Percentiles rank a stretch among this genome's conserved stretches.
These are phyloP conservation scores for Danio aesculapii DNA, from an alignment of 2,797 vertebrate species.

Conservation along the genomic window DNA sequence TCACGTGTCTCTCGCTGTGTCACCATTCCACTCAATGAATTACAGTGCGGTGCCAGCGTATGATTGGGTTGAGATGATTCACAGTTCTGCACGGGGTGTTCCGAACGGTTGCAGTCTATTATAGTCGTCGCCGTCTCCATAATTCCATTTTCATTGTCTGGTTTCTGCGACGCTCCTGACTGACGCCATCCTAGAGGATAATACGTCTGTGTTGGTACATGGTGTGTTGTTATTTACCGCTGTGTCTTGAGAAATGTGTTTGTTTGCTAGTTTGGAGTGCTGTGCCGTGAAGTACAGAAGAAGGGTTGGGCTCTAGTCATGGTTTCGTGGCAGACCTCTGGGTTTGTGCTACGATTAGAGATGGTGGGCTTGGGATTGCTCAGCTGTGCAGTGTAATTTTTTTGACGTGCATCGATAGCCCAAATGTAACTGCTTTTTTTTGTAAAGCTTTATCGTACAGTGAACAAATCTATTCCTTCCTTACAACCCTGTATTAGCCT, in stretches of 20 bases:
- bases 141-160: slow-evolving; percentile 72
- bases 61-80: slow-evolving; percentile 63
- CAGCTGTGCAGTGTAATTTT: slow-evolving; percentile 17
- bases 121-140: slow-evolving; percentile 53
- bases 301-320: slow-evolving; percentile 72
- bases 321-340: slow-evolving; percentile 66
- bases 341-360: slow-evolving; percentile 64
- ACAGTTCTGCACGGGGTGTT: slow-evolving; percentile 53
- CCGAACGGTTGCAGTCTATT: slow-evolving; percentile 57
- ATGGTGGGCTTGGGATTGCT: neutral
- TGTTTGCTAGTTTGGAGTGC: slow-evolving; percentile 71
- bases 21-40: slow-evolving; percentile 57
- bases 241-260: slow-evolving; percentile 67
- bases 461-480: slow-evolving; percentile 82
- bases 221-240: slow-evolving; percentile 59
- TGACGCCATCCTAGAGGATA: slow-evolving; percentile 64
- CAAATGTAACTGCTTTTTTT: slow-evolving; percentile 57
- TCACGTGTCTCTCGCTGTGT: slow-evolving; percentile 56
- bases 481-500: slow-evolving; percentile 89
- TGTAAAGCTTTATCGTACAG: slow-evolving; percentile 70
- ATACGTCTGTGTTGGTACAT: slow-evolving; percentile 64
- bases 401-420: slow-evolving; percentile 16
- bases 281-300: slow-evolving; percentile 71
- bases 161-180: slow-evolving; percentile 60
- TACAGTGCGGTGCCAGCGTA: slow-evolving; percentile 52